Conservation (phyloP, 2,113 vertebrate species). For the Heloderma charlesbogerti region DNA sequence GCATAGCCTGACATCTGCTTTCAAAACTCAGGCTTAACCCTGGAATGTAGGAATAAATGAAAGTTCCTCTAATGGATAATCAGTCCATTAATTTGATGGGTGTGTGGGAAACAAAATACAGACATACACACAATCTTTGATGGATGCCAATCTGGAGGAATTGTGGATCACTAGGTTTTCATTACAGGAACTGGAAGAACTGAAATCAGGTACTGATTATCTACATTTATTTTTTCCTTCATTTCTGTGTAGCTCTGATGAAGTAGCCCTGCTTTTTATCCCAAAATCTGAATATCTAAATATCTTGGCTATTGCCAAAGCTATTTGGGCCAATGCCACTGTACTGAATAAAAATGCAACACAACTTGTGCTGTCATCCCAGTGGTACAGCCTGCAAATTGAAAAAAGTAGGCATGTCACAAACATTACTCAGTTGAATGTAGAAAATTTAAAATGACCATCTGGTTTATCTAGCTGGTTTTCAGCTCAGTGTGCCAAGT, state of each 20-base stretch:
- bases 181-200: not conserved
- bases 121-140: not conserved
- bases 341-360: not conserved
- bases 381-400: not conserved
- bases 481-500: slow-evolving; percentile 29
- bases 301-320: not conserved
- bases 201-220: not conserved
- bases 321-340: not conserved
- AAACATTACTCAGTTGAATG: not conserved
- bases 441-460: not conserved
- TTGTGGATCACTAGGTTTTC: not conserved
- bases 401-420: not conserved
- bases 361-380: not conserved
- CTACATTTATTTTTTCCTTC: not conserved
- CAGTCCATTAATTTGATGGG: not conserved
- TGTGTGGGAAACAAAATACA: too few species aligned
- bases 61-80: too few species aligned
- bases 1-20: too few species aligned
- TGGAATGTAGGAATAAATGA: too few species aligned
- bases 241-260: not conserved
- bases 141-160: not conserved
- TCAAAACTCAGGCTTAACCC: too few species aligned
- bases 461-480: not conserved
- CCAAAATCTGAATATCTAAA: not conserved
- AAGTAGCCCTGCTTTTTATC: not conserved